Evolutionary conservation across 2,113 vertebrate species (phyloP), one percentile per base, ranked within the genome.

Genomic region (Xyliphius kryptos): DNA sequence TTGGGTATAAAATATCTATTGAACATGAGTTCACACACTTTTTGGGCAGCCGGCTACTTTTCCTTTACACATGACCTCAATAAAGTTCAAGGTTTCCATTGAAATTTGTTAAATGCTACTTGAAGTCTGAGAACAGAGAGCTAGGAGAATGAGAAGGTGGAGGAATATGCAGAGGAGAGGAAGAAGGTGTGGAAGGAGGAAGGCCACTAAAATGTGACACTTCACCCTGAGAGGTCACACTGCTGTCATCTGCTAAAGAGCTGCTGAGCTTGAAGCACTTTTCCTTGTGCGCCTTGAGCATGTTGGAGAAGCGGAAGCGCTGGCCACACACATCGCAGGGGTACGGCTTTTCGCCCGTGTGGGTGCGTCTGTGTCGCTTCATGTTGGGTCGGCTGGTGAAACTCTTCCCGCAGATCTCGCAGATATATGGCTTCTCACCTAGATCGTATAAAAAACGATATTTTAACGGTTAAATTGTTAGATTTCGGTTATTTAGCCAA

Each of bases 301-400:
- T 97, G 89, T 98, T 98, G 85, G 95, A 97, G 86, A 98, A 98
- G 71, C 95, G 93, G 83, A 97, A 98, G 69, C 95, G 91, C 66
- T 95, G 94, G 56, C 95, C 95, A 0, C 95, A 98, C 58, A 94
- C 91, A 21, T 93, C 93, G 3, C 95, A 98, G 0, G 94, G 94
- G 73, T 98, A 98, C 0, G 95, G 95, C 81, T 98, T 98, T 84
- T 97, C 95, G 1, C 95, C 95, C 0, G 95, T 97, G 89, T 98
- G 95, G 0, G 94, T 98, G 76, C 95, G 90, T 59, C 94, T 92
- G 76, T 98, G 95, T 17, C 95, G 87, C 83, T 97, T 98, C 95
- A 98, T 97, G 87, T 98, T 98, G 77, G 95, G 95, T n/a, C 94
- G 89, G 77, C 95, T 98, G 48, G 94, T 98, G 88, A 97, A 98